Conservation (phyloP, 2,113 vertebrate genomes). For the Strix aluco region DNA sequence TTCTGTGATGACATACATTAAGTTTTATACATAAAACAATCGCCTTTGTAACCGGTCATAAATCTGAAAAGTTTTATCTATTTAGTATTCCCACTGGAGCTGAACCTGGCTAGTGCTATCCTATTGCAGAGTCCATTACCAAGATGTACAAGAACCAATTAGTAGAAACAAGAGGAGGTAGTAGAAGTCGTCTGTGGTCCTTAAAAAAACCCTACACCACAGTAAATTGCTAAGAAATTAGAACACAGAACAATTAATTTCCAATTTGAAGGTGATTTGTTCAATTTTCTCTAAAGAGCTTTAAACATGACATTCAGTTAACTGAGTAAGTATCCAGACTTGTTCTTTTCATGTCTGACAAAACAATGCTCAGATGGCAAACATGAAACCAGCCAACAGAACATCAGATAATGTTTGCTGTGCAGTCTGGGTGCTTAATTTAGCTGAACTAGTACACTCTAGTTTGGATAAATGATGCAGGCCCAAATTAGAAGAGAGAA, state of each 20-base stretch:
- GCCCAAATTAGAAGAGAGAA: neutral
- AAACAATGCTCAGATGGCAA: neutral
- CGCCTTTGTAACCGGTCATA: neutral
- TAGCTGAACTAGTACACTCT: conserved; percentile 17
- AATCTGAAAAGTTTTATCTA: neutral
- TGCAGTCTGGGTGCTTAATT: conserved; percentile 1
- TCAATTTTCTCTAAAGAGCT: neutral
- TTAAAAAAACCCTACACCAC: neutral
- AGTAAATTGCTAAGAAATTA: neutral
- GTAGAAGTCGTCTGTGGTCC: neutral
- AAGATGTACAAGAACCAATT: neutral
- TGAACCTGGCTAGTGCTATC: neutral
- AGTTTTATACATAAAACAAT: neutral
- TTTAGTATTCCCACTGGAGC: neutral
- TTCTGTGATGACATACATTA: neutral
- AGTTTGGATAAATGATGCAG: conserved; percentile 1
- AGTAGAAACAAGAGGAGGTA: neutral
- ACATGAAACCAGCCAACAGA: neutral
- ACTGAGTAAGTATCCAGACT: neutral
- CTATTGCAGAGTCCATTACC: neutral
- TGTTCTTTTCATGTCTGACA: neutral
- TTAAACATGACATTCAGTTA: neutral
- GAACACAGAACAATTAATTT: neutral
- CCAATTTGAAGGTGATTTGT: neutral
- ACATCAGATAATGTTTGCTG: conserved; percentile 7